Base-by-base conservation (phyloP, 2,888 invertebrate genomes). In the Phasia obesa region DNA sequence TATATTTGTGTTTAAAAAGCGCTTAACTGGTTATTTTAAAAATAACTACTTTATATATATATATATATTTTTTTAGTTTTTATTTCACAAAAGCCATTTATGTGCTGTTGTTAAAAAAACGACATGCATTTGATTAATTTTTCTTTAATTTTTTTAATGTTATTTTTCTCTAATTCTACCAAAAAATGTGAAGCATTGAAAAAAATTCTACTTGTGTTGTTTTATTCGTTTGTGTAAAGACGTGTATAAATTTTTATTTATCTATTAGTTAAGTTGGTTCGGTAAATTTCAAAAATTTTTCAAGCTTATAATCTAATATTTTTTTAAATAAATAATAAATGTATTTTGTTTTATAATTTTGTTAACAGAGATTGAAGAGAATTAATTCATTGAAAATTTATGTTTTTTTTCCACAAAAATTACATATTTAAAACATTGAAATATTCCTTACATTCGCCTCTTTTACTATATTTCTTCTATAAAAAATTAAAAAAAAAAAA, bases 61-160 rank as follows among this genome's bases (percentile, higher is more conserved):
- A 35, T 35, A 35, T 65, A 3, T 47, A 23, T 27, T 47, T 25
- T 49, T 38, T 55, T 21, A 19, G 13, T 17, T 49, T 76, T 64
- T 11, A 35, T 11, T 35, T 2, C 9, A 35, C 35, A 11, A 35
- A 35, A 35, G 11, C 35, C 11, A 35, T 11, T 31, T 35, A 35
- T 9, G 11, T 35, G 9, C n/a, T 27, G 1, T 35, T 35, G 35
- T 35, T 35, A 35, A 35, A 31, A 31, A 35, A 35, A 35, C 23
- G 21, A 23, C 80, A 74, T 80, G 80, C 74, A 74, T 27, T 55
- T 38, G 13, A 55, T 23, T 35, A 55, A 65, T 9, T 57, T 47
- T 55, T 65, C 11, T 35, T 35, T 35, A 35, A n/a, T n/a, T 13
- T 3, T 35, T 79, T 51, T 25, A 17, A 11, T 42, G 23, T 49